A percentile compares a stretch with the other conserved stretches of the same genome.
Conservation (phyloP, 2,888 invertebrate genomes). For the Glyphotaelius pellucidus region DNA sequence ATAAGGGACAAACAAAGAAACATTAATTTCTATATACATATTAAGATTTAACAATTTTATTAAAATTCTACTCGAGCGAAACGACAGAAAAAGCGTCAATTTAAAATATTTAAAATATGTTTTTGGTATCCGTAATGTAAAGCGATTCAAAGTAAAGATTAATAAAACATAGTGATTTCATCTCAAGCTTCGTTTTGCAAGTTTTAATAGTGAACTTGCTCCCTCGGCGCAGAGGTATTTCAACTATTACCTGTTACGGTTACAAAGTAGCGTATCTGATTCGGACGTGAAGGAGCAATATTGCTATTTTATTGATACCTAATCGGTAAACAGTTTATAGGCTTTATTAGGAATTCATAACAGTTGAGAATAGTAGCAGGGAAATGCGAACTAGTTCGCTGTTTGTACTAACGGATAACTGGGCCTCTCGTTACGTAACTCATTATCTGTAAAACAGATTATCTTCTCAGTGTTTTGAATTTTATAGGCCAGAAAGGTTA, state of each 20-base stretch:
- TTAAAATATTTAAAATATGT: no score
- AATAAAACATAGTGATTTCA: no score
- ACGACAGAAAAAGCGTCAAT: no score
- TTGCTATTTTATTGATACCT: conserved; percentile 34
- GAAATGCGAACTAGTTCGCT: conserved; percentile 2
- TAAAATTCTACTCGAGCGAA: no score
- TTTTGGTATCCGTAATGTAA: no score
- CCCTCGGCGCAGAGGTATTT: background rate
- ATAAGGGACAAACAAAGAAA: no score
- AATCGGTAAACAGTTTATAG: conserved; percentile 25
- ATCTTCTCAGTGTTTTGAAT: background rate
- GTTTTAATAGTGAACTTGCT: background rate
- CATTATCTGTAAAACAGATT: background rate
- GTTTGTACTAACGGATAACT: background rate
- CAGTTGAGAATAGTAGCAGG: conserved; percentile 18
- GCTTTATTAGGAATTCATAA: conserved; percentile 21
- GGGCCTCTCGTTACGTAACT: background rate
- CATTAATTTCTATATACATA: no score
- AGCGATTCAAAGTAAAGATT: no score
- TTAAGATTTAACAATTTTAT: no score
- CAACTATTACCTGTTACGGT: background rate
- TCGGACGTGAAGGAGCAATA: conserved; percentile 6
- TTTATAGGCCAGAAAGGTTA: background rate
- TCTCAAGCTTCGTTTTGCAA: no score
- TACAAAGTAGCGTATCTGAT: conserved; percentile 42